These are phyloP conservation scores for Athene noctua DNA, from an alignment of 2,113 vertebrate species.

Conservation along the genomic window DNA sequence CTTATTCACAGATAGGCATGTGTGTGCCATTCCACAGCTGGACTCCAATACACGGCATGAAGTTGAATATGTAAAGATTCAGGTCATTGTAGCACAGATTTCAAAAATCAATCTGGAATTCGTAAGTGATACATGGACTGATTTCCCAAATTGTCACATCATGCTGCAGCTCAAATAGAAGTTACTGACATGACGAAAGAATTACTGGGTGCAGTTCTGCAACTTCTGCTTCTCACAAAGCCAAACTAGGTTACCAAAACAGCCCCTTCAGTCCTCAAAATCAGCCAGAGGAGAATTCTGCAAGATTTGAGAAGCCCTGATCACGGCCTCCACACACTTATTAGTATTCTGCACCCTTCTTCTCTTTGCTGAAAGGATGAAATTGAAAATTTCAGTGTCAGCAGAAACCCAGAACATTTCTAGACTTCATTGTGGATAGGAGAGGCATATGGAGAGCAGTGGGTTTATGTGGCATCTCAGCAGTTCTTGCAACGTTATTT, in stretches of 20 bases:
- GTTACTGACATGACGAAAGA: neutral
- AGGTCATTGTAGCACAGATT: neutral
- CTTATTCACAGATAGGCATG: neutral
- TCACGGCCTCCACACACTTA: fast-evolving
- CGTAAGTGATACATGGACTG: neutral
- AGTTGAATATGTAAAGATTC: neutral
- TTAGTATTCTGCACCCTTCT: neutral
- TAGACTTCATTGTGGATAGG: neutral
- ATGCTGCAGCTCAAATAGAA: neutral
- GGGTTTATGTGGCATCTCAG: neutral
- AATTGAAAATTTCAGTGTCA: neutral
- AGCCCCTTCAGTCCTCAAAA: neutral
- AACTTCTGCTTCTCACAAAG: neutral
- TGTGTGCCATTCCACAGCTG: neutral
- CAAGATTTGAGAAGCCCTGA: neutral
- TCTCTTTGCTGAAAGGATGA: neutral
- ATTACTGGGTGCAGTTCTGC: neutral
- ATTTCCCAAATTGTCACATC: neutral
- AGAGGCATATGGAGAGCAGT: neutral
- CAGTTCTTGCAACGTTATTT: neutral
- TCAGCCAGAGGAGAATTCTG: neutral
- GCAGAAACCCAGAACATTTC: neutral
- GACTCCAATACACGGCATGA: fast-evolving
- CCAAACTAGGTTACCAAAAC: neutral
- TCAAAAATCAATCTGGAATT: neutral